Percentiles rank a stretch among this genome's conserved stretches.
phyloP scores from a whole-genome alignment of 2,113 vertebrate genomes.

The Cyphomyrus discorhynchus region DNA sequence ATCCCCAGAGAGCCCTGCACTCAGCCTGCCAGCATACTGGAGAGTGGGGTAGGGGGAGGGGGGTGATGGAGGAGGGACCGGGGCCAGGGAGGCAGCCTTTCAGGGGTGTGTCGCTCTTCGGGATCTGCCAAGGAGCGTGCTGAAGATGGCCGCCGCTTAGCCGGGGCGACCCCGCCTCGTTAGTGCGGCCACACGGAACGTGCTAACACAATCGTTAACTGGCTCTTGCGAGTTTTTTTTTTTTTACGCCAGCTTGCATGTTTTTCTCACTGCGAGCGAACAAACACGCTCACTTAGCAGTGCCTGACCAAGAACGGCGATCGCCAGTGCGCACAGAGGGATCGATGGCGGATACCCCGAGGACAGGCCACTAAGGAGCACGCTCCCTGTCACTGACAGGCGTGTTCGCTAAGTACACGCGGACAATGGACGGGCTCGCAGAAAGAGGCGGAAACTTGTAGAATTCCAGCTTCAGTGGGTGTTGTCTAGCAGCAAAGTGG shows the following conservation, averaged over 20 bases:
- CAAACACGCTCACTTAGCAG: not conserved
- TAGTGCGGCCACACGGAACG: not conserved
- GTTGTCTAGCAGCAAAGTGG: not conserved
- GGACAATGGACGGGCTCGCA: not conserved
- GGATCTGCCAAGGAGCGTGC: not conserved
- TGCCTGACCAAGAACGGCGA: not conserved
- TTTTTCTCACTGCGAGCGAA: not conserved
- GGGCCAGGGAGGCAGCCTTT: not conserved
- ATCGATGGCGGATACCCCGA: not conserved
- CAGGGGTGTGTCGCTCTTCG: not conserved
- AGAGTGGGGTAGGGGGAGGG: not conserved
- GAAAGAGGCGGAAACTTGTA: not conserved
- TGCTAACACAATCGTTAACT: not conserved
- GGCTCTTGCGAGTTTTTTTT: not conserved
- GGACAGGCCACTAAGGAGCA: not conserved
- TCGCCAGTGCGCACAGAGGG: not conserved
- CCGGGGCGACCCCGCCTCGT: not conserved
- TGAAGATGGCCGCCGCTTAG: not conserved
- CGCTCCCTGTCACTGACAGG: not conserved
- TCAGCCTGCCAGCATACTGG: not conserved
- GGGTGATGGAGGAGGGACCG: not conserved
- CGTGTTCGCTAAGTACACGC: not conserved
- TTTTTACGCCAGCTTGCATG: not conserved
- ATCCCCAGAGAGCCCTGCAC: slow-evolving; percentile 3
- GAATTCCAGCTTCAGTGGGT: not conserved